These are phyloP conservation scores for Cenopis cana DNA, from an alignment of 2,888 invertebrate species.

Conservation along the genomic window DNA sequence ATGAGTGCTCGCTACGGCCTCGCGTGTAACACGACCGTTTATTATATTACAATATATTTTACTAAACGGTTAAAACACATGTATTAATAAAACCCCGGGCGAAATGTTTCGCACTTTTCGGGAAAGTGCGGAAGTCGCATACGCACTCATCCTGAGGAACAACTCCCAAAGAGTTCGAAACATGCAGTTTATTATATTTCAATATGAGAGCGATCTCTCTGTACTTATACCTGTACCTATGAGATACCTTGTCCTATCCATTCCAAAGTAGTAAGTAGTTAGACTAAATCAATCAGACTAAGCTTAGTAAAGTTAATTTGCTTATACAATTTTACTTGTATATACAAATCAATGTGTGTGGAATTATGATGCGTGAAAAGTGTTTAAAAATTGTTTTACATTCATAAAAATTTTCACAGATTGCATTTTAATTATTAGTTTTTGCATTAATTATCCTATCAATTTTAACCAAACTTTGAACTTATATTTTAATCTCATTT, in stretches of 20 bases:
- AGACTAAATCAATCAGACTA: slow-evolving; percentile 53
- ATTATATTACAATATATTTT: no score
- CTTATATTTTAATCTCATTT: slow-evolving; percentile 25
- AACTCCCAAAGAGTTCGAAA: no score
- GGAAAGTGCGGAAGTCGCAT: no score
- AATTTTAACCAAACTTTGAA: background rate
- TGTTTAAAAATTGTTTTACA: background rate
- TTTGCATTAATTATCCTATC: no score
- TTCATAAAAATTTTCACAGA: background rate
- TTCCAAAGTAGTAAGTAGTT: slow-evolving; percentile 60
- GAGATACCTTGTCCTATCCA: slow-evolving; percentile 50
- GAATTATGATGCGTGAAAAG: background rate
- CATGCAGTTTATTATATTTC: no score
- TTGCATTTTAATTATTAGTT: no score
- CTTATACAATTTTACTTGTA: slow-evolving; percentile 12
- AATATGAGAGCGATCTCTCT: background rate
- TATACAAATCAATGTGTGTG: slow-evolving; percentile 3
- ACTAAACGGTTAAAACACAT: no score
- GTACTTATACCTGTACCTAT: background rate
- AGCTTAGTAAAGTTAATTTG: slow-evolving; percentile 8
- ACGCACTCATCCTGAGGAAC: no score
- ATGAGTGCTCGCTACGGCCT: no score
- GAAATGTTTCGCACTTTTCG: no score
- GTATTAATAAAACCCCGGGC: no score
- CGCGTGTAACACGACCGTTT: no score